These are phyloP conservation scores for Calameuta pallipes DNA, from an alignment of 2,888 invertebrate species.

Conservation along the genomic window DNA sequence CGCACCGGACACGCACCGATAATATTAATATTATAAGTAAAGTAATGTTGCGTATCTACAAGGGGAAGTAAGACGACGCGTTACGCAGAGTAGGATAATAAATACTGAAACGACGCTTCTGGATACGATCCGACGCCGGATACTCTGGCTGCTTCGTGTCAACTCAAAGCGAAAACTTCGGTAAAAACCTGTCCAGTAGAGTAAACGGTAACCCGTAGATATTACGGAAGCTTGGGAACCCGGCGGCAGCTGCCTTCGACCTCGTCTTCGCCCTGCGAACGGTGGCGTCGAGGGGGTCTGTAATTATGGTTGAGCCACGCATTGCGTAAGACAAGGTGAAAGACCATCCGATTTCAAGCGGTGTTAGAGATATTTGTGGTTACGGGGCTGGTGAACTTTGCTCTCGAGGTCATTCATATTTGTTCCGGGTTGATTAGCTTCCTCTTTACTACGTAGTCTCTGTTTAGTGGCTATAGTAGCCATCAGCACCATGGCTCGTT, in stretches of 20 bases:
- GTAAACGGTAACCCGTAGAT: constrained; percentile 24
- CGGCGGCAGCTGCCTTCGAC: constrained; percentile 52
- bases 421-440: background rate
- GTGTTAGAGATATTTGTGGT: background rate
- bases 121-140: constrained; percentile 48
- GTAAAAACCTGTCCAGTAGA: background rate
- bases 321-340: constrained; percentile 17
- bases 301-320: constrained; percentile 18
- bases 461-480: background rate
- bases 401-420: background rate
- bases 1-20: constrained; percentile 23
- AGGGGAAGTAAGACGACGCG: background rate
- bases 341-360: constrained; percentile 41
- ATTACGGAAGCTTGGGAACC: constrained; percentile 51
- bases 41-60: constrained; percentile 10
- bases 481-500: background rate
- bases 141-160: constrained; percentile 41
- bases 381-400: background rate
- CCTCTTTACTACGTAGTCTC: background rate
- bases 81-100: constrained; percentile 31
- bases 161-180: constrained; percentile 25
- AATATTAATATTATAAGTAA: constrained; percentile 34
- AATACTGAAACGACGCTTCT: constrained; percentile 43
- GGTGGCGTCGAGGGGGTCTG: constrained; percentile 6
- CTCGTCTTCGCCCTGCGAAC: background rate